Conservation (phyloP, 2,113 vertebrate genomes). For the Seriola dumerili region DNA sequence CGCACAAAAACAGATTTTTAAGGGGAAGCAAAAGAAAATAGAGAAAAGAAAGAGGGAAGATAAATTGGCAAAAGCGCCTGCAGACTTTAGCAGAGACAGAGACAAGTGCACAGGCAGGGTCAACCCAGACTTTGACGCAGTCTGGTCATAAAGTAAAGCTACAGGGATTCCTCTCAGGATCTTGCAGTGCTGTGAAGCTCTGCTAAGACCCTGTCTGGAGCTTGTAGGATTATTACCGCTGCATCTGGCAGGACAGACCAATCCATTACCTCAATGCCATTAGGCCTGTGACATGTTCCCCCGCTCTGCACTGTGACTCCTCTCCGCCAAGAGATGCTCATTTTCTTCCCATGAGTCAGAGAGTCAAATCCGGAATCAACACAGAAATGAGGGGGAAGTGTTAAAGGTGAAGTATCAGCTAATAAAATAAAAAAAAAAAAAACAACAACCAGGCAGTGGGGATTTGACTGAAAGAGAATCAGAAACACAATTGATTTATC, state of each 20-base stretch:
- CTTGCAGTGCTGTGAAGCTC: slow-evolving; percentile 62
- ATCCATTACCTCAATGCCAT: slow-evolving; percentile 77
- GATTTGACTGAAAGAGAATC: slow-evolving; percentile 20
- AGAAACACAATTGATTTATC: slow-evolving; percentile 50
- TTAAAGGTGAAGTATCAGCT: background rate
- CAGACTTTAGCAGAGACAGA: slow-evolving; percentile 75
- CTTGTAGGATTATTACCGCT: slow-evolving; percentile 67
- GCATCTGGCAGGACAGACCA: slow-evolving; percentile 74
- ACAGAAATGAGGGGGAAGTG: background rate
- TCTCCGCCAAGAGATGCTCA: slow-evolving; percentile 52
- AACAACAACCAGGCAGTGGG: slow-evolving; percentile 32
- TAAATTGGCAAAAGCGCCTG: slow-evolving; percentile 69
- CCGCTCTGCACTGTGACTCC: slow-evolving; percentile 48
- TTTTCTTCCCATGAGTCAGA: slow-evolving; percentile 39
- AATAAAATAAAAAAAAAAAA: slow-evolving; percentile 20
- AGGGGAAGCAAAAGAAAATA: slow-evolving; percentile 31
- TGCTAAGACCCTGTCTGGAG: slow-evolving; percentile 66
- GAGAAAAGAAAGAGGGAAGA: slow-evolving; percentile 64
- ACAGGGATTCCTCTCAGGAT: slow-evolving; percentile 69
- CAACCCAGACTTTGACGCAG: slow-evolving; percentile 72
- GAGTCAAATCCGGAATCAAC: slow-evolving; percentile 31
- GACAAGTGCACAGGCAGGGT: slow-evolving; percentile 73
- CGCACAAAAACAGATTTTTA: slow-evolving; percentile 46
- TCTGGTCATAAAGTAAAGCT: slow-evolving; percentile 74
- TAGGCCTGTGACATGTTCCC: slow-evolving; percentile 67